Evolutionary conservation across 35 echinoderm and acorn worm species (phyloP).

Genomic region (Hemicentrotus pulcherrimus): DNA sequence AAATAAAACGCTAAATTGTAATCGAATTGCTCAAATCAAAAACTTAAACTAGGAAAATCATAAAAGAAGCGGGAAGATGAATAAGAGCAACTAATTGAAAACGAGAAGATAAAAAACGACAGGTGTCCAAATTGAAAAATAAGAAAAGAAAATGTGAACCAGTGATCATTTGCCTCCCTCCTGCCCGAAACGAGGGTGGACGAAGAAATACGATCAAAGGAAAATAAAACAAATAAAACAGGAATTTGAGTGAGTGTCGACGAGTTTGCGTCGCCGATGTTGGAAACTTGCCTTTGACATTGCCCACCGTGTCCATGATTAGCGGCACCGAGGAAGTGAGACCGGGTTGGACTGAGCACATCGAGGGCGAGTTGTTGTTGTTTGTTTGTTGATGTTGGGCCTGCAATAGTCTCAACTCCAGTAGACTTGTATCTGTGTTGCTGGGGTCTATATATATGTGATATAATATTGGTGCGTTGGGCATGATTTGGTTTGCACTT

Average conservation of each 20-base stretch:
- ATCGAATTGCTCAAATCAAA: background rate
- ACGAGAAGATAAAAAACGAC: background rate
- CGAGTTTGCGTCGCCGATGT: constrained; percentile 2
- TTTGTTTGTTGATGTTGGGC: constrained; percentile 48
- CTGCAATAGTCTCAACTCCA: constrained; percentile 54
- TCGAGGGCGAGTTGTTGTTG: constrained; percentile 52
- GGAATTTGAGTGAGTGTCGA: constrained; percentile 45
- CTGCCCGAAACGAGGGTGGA: background rate
- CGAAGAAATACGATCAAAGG: background rate
- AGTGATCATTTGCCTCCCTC: background rate
- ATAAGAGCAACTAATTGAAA: constrained; percentile 2
- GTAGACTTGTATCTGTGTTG: constrained; percentile 43
- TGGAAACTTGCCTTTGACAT: constrained; percentile 48
- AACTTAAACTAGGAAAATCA: background rate
- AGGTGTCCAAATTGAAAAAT: background rate
- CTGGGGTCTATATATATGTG: constrained; percentile 41
- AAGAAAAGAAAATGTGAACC: background rate
- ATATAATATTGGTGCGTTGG: background rate
- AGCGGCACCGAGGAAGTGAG: constrained; percentile 41
- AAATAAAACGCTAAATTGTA: background rate
- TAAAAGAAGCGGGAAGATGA: background rate
- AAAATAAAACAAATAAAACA: constrained; percentile 6
- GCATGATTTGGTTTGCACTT: constrained; percentile 8
- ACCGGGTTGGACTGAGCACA: constrained; percentile 34
- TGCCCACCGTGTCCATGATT: constrained; percentile 44